These are phyloP conservation scores for Mamestra configurata DNA, from an alignment of 1,140 invertebrate genomes.

Conservation along the genomic window DNA sequence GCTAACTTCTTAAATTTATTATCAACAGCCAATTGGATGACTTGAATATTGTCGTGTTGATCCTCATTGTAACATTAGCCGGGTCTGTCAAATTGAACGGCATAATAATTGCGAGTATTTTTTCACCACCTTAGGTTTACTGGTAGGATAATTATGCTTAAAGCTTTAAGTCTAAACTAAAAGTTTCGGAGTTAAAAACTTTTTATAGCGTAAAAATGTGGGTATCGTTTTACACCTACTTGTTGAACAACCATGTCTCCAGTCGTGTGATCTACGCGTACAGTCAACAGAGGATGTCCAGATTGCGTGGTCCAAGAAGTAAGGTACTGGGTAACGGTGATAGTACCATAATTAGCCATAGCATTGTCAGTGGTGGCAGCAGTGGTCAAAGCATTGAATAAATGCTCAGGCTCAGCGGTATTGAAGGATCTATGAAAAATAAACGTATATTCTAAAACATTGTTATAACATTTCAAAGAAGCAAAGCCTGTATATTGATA, in stretches of 20 bases:
- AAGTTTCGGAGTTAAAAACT: neutral
- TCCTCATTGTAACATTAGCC: too few relatives aligned
- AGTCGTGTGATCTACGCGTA: constrained; percentile 83
- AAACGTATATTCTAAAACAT: neutral
- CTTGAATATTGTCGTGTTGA: too few relatives aligned
- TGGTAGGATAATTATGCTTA: too few relatives aligned
- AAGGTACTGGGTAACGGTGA: constrained; percentile 88
- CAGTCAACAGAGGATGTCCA: constrained; percentile 91
- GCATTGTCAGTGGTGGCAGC: constrained; percentile 82
- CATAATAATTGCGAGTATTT: too few relatives aligned
- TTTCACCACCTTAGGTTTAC: too few relatives aligned
- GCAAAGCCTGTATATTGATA: too few relatives aligned
- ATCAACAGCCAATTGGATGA: too few relatives aligned
- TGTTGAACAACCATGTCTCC: constrained; percentile 83
- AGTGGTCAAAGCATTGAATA: constrained; percentile 90
- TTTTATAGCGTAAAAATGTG: neutral
- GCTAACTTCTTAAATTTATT: too few relatives aligned
- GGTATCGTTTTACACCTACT: constrained; percentile 66
- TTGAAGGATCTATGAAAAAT: constrained; percentile 75
- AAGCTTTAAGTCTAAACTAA: too few relatives aligned
- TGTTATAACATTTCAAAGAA: too few relatives aligned
- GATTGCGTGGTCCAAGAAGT: constrained; percentile 92
- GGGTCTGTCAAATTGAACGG: too few relatives aligned
- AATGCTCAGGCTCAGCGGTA: constrained; percentile 90
- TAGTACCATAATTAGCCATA: constrained; percentile 63